Evolutionary conservation across 2,888 invertebrate species (phyloP), one percentile per base, ranked within the genome.

Genomic region (Dolichomitus sp.): DNA sequence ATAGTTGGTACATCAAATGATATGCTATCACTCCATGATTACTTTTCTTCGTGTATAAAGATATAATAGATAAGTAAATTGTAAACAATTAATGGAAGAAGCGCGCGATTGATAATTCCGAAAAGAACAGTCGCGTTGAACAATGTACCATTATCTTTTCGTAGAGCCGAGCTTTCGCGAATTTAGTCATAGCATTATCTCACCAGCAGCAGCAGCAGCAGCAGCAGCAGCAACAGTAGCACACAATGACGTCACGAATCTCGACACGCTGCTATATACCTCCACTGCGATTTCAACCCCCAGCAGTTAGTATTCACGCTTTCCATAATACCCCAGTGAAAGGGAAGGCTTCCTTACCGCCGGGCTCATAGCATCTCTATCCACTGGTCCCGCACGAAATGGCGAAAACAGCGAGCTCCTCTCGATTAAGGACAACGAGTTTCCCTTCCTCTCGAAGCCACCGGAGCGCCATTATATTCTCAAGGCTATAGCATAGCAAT

Each of bases 401-500:
- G 50, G 48, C 30, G 61, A 73, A 61, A 73, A 48, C 73, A 73
- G 48, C 48, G n/a, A 66, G 65, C 57, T 37, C n/a, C 40, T 57
- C 76, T 68, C 76, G 68, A 76, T 76, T 76, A 76, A 76, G 68
- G 76, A 42, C 76, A 76, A 76, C 50, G 76, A 76, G 76, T 68
- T 76, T 59, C 33, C 59, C 59, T 23, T 37, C 66, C 57, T 27
- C 40, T 42, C 42, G 52, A 42, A 23, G n/a, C 42, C 17, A 30
- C 1, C 23, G 14, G 14, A 45, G 30, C 33, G 27, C 17, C n/a
- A 63, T 70, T 70, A 54, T 78, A 45, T 33, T 54, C 19, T 48
- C 48, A 37, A 61, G 33, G 48, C 73, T 50, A 19, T 23, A 30
- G 40, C 17, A 42, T 45, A 59, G 42, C 50, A 37, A 73, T 73